Base-by-base conservation (phyloP, 2,113 vertebrate genomes). In the Chaenogobius annularis region DNA sequence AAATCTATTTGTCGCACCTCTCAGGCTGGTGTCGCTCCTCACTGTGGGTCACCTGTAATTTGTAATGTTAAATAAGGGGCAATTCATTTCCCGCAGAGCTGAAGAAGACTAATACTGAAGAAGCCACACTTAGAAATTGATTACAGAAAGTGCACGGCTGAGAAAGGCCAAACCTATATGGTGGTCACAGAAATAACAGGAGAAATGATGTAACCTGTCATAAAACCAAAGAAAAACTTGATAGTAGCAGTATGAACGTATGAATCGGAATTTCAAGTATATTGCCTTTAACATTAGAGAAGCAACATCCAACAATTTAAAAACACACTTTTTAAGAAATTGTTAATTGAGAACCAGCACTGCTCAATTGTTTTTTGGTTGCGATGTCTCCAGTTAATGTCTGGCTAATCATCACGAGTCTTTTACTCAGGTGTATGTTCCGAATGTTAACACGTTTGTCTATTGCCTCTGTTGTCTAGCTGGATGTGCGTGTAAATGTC, bases 1-100 rank as follows among this genome's bases (percentile, higher is more conserved):
- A 88, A 90, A 89, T 90, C 86, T 89, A 87, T 91, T 90, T 90
- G 88, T 90, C 76, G 73, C 84, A 85, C 83, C 87, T 85, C 85
- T 89, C 83, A 79, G 79, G 85, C 83, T 75, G 83, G 58, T 77
- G 76, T 87, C 79, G 69, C 75, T 77, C 80, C 84, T 82, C 83
- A 71, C 86, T 7, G 72, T 75, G 85, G 84, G 85, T 86, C 87
- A 90, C 83, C 87, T 91, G 87, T 90, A 90, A 91, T 93, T 89
- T 90, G 87, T 90, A 89, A 90, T 84, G 91, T 90, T 92, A 91
- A 93, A 89, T 89, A 91, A 91, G 89, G 87, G 91, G 81, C 91
- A 90, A 90, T 92, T 92, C 80, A 93, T 91, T 91, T 92, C 90
- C 91, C 89, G 85, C 86, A 67, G 88, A 85, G 86, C 75, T 44